A percentile compares a stretch with the other conserved stretches of the same genome.
These are phyloP conservation scores for Ommatoiulus sabulosus DNA, from an alignment of 2,888 invertebrate species.

Conservation along the genomic window DNA sequence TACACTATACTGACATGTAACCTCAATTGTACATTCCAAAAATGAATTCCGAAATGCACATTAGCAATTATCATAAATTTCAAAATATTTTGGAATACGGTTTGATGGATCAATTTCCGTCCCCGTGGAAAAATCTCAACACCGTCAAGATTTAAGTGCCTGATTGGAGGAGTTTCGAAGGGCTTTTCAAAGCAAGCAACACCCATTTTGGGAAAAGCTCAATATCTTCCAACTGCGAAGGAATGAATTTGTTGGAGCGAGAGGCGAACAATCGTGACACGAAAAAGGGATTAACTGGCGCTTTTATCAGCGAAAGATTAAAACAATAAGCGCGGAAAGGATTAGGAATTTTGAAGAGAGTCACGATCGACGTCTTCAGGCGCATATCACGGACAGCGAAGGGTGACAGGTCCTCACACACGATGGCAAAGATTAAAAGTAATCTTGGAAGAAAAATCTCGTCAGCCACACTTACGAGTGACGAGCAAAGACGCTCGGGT, in stretches of 20 bases:
- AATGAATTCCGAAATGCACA: too few relatives aligned
- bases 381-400: constrained; percentile 32
- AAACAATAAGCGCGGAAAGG: constrained; percentile 35
- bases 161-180: too few relatives aligned
- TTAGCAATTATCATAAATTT: too few relatives aligned
- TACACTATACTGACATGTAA: too few relatives aligned
- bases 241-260: constrained; percentile 11
- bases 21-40: too few relatives aligned
- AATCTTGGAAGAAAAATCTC: background rate
- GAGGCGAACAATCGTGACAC: constrained; percentile 14
- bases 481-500: background rate
- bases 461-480: background rate
- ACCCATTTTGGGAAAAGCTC: background rate
- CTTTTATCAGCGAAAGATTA: constrained; percentile 31
- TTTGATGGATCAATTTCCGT: too few relatives aligned
- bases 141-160: background rate
- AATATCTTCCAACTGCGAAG: background rate
- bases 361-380: constrained; percentile 7
- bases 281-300: constrained; percentile 1
- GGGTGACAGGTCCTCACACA: constrained; percentile 41
- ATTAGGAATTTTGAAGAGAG: background rate
- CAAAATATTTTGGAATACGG: too few relatives aligned
- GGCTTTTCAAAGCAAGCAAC: background rate
- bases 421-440: constrained; percentile 37
- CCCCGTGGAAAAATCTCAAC: too few relatives aligned